Evolutionary conservation across 2,888 invertebrate genomes (phyloP).

Genomic region (Chromoteleia sp.): DNA sequence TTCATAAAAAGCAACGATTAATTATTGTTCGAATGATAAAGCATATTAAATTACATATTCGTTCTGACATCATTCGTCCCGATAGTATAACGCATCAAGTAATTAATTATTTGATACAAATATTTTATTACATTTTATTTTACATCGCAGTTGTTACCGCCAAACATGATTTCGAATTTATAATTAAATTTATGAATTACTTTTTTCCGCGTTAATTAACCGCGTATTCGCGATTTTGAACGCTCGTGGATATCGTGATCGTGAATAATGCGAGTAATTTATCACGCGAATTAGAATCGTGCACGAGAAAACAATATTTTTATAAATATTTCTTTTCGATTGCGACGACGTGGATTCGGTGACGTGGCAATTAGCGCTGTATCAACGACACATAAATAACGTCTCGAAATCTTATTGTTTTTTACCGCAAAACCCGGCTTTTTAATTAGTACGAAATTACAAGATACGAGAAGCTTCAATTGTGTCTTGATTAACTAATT

Average conservation of each 20-base stretch:
- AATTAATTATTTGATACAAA: constrained; percentile 16
- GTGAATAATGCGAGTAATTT: too few relatives aligned
- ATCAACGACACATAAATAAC: neutral
- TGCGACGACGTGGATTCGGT: too few relatives aligned
- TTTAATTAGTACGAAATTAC: constrained; percentile 41
- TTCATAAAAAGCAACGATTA: constrained; percentile 22
- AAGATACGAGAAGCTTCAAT: constrained; percentile 76
- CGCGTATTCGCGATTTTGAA: too few relatives aligned
- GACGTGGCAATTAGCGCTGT: too few relatives aligned
- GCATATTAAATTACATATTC: constrained; percentile 27
- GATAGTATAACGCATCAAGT: constrained; percentile 7
- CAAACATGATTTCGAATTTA: neutral
- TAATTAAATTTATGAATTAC: neutral
- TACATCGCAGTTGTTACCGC: neutral
- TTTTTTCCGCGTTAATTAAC: too few relatives aligned
- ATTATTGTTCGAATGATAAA: constrained; percentile 21
- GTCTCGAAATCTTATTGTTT: neutral
- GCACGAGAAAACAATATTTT: too few relatives aligned
- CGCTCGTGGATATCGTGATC: too few relatives aligned
- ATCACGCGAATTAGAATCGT: too few relatives aligned
- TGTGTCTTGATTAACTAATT: constrained; percentile 81
- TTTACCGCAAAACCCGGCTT: neutral
- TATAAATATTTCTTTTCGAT: too few relatives aligned
- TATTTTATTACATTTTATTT: constrained; percentile 24
- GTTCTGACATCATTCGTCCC: constrained; percentile 8